Evolutionary conservation across 2,113 vertebrate species (phyloP), one percentile per base, ranked within the genome.

Genomic region (Percina caprodes): DNA sequence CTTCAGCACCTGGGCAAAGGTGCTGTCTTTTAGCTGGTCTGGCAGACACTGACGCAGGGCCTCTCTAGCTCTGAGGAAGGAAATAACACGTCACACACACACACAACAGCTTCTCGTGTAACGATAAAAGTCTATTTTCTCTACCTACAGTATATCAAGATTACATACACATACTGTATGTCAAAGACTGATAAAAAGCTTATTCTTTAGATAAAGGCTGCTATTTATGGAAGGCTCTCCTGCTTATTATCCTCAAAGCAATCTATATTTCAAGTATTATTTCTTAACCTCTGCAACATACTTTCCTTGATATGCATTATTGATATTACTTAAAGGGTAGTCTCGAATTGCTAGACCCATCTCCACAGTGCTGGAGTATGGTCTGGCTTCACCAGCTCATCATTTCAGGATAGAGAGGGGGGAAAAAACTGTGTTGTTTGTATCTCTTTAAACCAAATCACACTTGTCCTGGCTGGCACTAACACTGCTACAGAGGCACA

Each of bases 11-110:
- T 98, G 98, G 88, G 97, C 97, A 0, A 99, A 99, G 69, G 98
- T 99, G 84, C 96, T 97, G 91, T 99, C 98, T 91, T 99, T 99
- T 93, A 99, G 96, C 92, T 99, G 98, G 94, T 99, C 98, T 19
- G 98, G 98, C 79, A 99, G 96, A 93, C 98, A 99, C 94, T 99
- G 98, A 70, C 98, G 97, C 86, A 99, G 95, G 75, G 98, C 98
- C 95, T 99, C 98, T 93, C 98, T 95, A 77, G 98, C 98, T 96
- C 98, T 99, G 94, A 92, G 89, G 93, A 80, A 91, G 88, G 84
- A 39, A 42, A 62, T 0, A 15, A 0, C 12, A 55, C 26, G 58
- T 24, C 49, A 83, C 5, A 60, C 39, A 54, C 0, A 30, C 30
- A 5, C 49, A 14, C 14, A 0, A 39, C 7, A 26, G 30, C 45